phyloP scores from a whole-genome alignment of 2,888 invertebrate species.

The Drosophila planitibia region DNA sequence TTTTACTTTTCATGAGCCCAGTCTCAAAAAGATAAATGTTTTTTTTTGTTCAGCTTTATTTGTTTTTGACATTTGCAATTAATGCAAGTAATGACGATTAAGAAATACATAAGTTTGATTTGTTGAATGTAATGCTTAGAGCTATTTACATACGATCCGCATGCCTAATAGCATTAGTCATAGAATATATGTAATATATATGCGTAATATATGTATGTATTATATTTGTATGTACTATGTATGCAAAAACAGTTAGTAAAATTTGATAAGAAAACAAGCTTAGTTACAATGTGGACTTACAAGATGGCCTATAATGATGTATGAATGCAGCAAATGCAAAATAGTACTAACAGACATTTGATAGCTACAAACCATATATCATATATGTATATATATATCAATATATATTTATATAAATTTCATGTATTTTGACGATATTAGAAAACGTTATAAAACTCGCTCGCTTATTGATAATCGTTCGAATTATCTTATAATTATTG shows the following conservation, averaged over 20 bases:
- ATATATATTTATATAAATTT: slow-evolving; percentile 19
- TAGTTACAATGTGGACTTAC: slow-evolving; percentile 51
- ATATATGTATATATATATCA: slow-evolving; percentile 27
- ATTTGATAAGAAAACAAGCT: slow-evolving; percentile 62
- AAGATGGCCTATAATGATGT: slow-evolving; percentile 17
- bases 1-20: not conserved
- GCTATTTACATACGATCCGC: slow-evolving; percentile 47
- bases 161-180: slow-evolving; percentile 25
- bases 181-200: slow-evolving; percentile 19
- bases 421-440: slow-evolving; percentile 46
- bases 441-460: slow-evolving; percentile 65
- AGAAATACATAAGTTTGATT: slow-evolving; percentile 54
- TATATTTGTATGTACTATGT: slow-evolving; percentile 28
- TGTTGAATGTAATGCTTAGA: slow-evolving; percentile 48
- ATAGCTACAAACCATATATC: slow-evolving; percentile 42
- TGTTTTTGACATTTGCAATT: slow-evolving; percentile 50
- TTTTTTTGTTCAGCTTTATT: slow-evolving; percentile 64
- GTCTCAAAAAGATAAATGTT: not conserved
- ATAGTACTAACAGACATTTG: slow-evolving; percentile 38
- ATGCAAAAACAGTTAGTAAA: slow-evolving; percentile 59
- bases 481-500: slow-evolving; percentile 31
- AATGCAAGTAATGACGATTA: slow-evolving; percentile 55
- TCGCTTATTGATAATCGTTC: slow-evolving; percentile 48
- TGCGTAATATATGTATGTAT: slow-evolving; percentile 13
- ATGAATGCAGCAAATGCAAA: slow-evolving; percentile 35